Evolutionary conservation across 2,113 vertebrate genomes (phyloP).

Genomic region (Lycaon pictus): DNA sequence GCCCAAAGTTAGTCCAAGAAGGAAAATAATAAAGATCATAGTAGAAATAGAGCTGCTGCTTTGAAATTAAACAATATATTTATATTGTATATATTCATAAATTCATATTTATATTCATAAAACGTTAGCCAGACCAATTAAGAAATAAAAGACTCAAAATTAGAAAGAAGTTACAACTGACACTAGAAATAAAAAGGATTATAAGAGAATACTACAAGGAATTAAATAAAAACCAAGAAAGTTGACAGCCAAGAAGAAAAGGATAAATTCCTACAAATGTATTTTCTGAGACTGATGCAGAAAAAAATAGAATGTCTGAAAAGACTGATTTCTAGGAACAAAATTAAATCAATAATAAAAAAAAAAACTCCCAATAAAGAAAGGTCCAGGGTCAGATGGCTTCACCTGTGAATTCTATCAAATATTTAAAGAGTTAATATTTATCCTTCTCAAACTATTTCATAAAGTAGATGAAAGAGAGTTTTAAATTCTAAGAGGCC

Average conservation of each 20-base stretch:
- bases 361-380: background rate
- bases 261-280: background rate
- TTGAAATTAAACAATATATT: background rate
- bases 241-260: background rate
- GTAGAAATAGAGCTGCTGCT: background rate
- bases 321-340: background rate
- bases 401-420: background rate
- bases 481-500: background rate
- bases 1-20: background rate
- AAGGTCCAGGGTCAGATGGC: background rate
- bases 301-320: background rate
- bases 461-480: background rate
- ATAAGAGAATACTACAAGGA: background rate
- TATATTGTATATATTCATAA: too few species aligned
- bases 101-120: too few species aligned
- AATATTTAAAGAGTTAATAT: background rate
- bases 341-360: background rate
- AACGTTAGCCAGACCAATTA: background rate
- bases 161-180: background rate
- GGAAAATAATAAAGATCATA: background rate
- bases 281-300: background rate
- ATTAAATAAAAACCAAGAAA: background rate
- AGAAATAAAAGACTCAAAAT: background rate
- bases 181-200: background rate
- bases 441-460: background rate